Evolutionary conservation across 2,797 vertebrate species (phyloP), one percentile per base, ranked within the genome.

Genomic region (Coendou prehensilis): DNA sequence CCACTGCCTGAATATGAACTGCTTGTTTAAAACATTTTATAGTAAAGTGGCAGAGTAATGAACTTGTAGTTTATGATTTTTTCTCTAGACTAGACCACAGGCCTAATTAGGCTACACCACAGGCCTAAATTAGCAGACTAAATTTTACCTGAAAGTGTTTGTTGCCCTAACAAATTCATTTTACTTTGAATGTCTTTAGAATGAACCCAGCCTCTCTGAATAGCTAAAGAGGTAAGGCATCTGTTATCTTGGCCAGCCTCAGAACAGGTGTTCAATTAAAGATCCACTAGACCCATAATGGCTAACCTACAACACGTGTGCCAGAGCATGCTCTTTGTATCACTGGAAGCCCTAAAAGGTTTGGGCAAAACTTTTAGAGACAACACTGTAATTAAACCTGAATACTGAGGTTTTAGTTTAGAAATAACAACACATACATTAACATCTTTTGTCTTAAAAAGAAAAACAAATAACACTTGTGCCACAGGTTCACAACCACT

Each of bases 71-170:
- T 33, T 30, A 17, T 37, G 14, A 17, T 1, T 71, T 23, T 57
- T 95, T 54, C n/a, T 56, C 47, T 80, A 52, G 22, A 45, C 8
- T 79, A 91, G n/a, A 23, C 26, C 63, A 93, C 11, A 23, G 22
- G 9, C 15, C 56, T n/a, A 76, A 85, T 64, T 28, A 33, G 4
- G 14, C 28, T 64, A 64, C 9, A 33, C 28, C 63, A 84, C 14
- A 10, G 23, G 8, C 33, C 64, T 28, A 86, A 86, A 75, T 54
- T 57, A 54, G 41, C 78, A 90, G 13, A 26, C 14, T 67, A 30
- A 92, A 89, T 83, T 80, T 59, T 30, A 89, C 33, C 45, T 88
- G 52, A 80, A 95, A 93, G 94, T 18, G 13, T 84, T 26, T 96
- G 63, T 13, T 92, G 45, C n/a, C n/a, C 54, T 73, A 92, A 26